Evolutionary conservation across 2,888 invertebrate species (phyloP), one percentile per base, ranked within the genome.

Genomic region (Habroteleia sp.): DNA sequence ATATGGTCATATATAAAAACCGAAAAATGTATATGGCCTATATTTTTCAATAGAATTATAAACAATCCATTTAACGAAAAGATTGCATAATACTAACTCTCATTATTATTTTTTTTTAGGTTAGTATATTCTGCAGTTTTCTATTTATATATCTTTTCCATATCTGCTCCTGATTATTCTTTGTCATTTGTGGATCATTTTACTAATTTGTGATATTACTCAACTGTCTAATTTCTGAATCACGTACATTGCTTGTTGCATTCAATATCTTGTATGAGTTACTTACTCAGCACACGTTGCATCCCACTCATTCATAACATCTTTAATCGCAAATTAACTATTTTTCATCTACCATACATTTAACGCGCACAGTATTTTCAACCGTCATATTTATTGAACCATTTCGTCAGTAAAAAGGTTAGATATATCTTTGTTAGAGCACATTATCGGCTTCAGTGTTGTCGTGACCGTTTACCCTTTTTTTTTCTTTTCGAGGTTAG

Each of bases 151-250:
- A 3, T 4, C 20, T 20, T 20, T 20, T 20, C 14, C 14, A 6
- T 17, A 7, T 35, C 48, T 48, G 50, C 44, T 41, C 65, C 65
- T 65, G 44, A 7, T 10, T 50, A 41, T 37, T 56, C 72, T 42
- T 50, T 48, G 65, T 75, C 48, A 65, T 75, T 62, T 50, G 71
- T 29, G 60, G 66, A 69, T 31, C 48, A 56, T 41, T 71, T 62
- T 62, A 48, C 54, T 60, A 56, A 41, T 39, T 54, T 14, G 17
- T 23, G 44, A 14, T 52, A 48, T 46, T 52, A 31, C 27, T 33
- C 39, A 13, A 10, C 31, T 11, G 46, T 33, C 42, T 44, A 42
- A 41, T 68, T 50, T 58, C 14, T 20, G 31, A 60, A 60, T 50
- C 37, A 31, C 33, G 42, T 46, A 27, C 37, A 27, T 33, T 33